Evolutionary conservation across 2,888 invertebrate genomes (phyloP).

Genomic region (Rhingia campestris): DNA sequence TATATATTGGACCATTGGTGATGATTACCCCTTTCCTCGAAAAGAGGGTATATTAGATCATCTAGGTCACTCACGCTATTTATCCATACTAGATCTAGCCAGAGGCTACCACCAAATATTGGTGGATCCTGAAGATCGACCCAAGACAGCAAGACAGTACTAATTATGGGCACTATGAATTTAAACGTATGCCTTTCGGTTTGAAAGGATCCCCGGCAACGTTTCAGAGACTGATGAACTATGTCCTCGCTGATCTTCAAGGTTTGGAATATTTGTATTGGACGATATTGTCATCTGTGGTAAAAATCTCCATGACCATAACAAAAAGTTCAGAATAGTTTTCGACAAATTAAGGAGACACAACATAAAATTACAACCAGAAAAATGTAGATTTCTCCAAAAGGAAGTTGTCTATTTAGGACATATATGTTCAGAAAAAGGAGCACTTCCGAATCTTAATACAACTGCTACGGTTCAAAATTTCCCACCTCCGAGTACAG

Average conservation of each 20-base stretch:
- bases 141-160: slow-evolving; percentile 64
- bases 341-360: slow-evolving; percentile 71
- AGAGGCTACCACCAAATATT: slow-evolving; percentile 68
- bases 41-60: too few species aligned
- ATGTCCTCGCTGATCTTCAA: slow-evolving; percentile 78
- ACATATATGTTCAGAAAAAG: slow-evolving; percentile 76
- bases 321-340: slow-evolving; percentile 42
- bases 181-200: too few species aligned
- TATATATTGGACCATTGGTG: too few species aligned
- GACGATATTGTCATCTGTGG: too few species aligned
- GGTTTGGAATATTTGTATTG: slow-evolving; percentile 67
- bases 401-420: too few species aligned
- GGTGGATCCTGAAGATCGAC: slow-evolving; percentile 36
- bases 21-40: too few species aligned
- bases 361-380: slow-evolving; percentile 75
- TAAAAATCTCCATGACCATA: slow-evolving; percentile 16
- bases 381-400: slow-evolving; percentile 62
- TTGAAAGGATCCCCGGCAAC: slow-evolving; percentile 78
- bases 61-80: too few species aligned
- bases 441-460: slow-evolving; percentile 75
- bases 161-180: too few species aligned
- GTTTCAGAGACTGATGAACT: slow-evolving; percentile 80
- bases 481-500: neutral
- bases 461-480: neutral
- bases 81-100: slow-evolving; percentile 61